Percentiles rank a stretch among this genome's conserved stretches.
Conservation (phyloP, 1,140 invertebrate genomes). For the Trinorchestia longiramus region DNA sequence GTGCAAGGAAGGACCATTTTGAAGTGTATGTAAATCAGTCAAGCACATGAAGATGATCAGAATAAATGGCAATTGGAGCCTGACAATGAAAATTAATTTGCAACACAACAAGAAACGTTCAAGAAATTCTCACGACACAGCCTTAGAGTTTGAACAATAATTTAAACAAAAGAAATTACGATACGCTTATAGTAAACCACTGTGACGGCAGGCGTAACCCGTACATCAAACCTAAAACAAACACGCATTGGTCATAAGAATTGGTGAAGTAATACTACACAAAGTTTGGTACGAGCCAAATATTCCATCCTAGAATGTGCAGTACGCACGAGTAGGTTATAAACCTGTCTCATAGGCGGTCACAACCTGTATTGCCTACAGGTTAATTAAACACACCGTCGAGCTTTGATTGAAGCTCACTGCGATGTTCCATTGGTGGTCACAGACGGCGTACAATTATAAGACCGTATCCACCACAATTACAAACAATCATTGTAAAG, state of each 20-base stretch:
- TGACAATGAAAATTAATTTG: not conserved
- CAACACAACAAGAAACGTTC: not conserved
- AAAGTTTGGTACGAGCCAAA: too few species aligned
- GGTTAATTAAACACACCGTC: not conserved
- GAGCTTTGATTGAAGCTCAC: not conserved
- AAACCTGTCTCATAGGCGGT: not conserved
- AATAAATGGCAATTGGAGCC: not conserved
- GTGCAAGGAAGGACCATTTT: not conserved
- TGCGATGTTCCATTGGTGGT: not conserved
- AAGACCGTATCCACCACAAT: not conserved
- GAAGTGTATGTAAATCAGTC: not conserved
- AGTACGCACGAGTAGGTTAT: not conserved
- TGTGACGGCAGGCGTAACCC: not conserved
- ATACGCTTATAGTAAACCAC: not conserved
- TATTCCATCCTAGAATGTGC: too few species aligned
- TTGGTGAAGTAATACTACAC: too few species aligned
- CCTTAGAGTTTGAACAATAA: not conserved
- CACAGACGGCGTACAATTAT: not conserved
- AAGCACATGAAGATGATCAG: not conserved
- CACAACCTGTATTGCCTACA: not conserved
- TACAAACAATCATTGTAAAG: not conserved
- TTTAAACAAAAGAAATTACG: not conserved
- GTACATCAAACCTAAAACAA: not conserved
- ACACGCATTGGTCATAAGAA: not conserved
- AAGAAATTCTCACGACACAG: not conserved